Conservation (phyloP, 2,797 vertebrate genomes). For the Tapirus indicus region DNA sequence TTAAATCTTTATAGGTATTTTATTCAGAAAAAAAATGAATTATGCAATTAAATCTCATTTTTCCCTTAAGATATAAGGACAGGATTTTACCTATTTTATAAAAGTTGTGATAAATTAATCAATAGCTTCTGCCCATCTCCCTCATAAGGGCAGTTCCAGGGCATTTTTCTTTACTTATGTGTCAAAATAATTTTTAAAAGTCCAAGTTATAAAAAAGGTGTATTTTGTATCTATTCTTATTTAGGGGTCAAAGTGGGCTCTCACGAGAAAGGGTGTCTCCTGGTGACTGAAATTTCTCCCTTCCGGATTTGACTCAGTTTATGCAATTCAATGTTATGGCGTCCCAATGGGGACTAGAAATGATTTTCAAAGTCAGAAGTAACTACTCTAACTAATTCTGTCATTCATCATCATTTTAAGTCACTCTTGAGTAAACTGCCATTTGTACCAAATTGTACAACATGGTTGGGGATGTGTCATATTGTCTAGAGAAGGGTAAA, state of each 20-base stretch:
- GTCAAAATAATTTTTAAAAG: not conserved
- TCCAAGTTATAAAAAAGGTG: not conserved
- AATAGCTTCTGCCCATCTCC: not conserved
- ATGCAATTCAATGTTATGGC: not conserved
- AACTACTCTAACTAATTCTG: slow-evolving; percentile 65
- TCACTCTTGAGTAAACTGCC: slow-evolving; percentile 61
- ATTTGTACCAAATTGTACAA: slow-evolving; percentile 66
- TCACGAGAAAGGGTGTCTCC: not conserved
- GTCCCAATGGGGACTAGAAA: slow-evolving; percentile 34
- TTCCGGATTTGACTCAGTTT: slow-evolving; percentile 61
- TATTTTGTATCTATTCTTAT: not conserved
- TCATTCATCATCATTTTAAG: slow-evolving; percentile 72
- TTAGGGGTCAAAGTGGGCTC: not conserved
- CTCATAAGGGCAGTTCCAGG: not conserved
- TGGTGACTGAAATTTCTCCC: not conserved
- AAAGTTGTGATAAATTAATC: not conserved
- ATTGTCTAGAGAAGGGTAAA: slow-evolving; percentile 69
- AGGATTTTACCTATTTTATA: not conserved
- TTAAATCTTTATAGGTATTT: not conserved
- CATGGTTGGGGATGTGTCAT: slow-evolving; percentile 31
- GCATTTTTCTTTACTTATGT: not conserved
- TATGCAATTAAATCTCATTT: not conserved
- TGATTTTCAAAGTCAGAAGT: slow-evolving; percentile 63
- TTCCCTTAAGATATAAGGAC: not conserved
- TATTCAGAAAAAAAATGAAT: not conserved